Evolutionary conservation across 2,888 invertebrate species (phyloP).

Genomic region (Lagria hirta): DNA sequence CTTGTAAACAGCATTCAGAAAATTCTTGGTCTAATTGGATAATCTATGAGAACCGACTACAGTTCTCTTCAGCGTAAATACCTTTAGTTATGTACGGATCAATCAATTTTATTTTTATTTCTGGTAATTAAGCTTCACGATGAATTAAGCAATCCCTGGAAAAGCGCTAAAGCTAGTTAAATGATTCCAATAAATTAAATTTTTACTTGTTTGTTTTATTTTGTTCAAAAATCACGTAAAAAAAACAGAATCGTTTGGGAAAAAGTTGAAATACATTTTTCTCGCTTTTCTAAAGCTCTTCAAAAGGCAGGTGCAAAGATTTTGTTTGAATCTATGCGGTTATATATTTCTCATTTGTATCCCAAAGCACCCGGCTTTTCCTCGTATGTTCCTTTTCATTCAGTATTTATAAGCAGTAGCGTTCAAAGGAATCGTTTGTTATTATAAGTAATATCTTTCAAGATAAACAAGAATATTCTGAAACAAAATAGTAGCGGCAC

Average conservation of each 20-base stretch:
- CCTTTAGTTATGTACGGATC: conserved; percentile 8
- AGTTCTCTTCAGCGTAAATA: conserved; percentile 7
- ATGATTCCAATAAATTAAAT: too few relatives aligned
- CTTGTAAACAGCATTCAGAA: too few relatives aligned
- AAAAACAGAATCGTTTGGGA: too few relatives aligned
- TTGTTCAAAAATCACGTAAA: too few relatives aligned
- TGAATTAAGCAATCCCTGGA: too few relatives aligned
- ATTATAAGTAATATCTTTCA: conserved; percentile 26
- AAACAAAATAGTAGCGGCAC: conserved; percentile 21
- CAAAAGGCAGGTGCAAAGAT: conserved; percentile 20
- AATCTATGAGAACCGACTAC: conserved; percentile 12
- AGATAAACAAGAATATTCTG: conserved; percentile 24
- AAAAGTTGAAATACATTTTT: too few relatives aligned
- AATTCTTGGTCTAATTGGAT: conserved; percentile 15
- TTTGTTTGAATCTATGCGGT: conserved; percentile 23
- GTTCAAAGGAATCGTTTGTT: conserved; percentile 28
- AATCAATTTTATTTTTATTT: conserved; percentile 16
- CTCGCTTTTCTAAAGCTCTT: too few relatives aligned
- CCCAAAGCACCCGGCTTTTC: conserved; percentile 18
- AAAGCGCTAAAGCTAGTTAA: too few relatives aligned
- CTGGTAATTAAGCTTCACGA: conserved; percentile 19
- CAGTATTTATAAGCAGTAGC: conserved; percentile 25
- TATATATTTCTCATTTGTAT: conserved; percentile 26
- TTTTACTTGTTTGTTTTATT: too few relatives aligned
- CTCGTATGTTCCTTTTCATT: conserved; percentile 29